A percentile compares a stretch with the other conserved stretches of the same genome.
These are phyloP conservation scores for Xyrauchen texanus DNA, from an alignment of 2,113 vertebrate species.

Conservation along the genomic window DNA sequence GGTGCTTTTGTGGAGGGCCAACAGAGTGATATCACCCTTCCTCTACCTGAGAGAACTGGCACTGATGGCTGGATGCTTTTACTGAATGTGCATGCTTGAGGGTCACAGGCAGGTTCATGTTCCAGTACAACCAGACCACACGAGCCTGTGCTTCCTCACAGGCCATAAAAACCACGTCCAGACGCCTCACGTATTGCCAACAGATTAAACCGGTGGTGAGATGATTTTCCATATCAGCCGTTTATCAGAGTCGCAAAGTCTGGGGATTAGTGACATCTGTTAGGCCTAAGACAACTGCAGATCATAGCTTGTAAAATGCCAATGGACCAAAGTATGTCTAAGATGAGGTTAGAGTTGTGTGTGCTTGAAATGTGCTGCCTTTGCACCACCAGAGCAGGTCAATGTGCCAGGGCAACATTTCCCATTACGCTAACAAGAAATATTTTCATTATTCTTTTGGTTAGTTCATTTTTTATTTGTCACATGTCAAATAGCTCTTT, in stretches of 20 bases:
- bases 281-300: slow-evolving; percentile 1
- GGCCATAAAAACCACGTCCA: slow-evolving; percentile 44
- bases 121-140: slow-evolving; percentile 22
- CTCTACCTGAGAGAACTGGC: slow-evolving; percentile 28
- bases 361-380: slow-evolving; percentile 23
- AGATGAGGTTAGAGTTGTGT: neutral
- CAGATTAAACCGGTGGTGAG: slow-evolving; percentile 11
- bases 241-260: neutral
- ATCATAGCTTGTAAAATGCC: neutral
- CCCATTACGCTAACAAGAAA: slow-evolving; percentile 59
- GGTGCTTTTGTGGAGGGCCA: neutral
- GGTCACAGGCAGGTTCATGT: slow-evolving; percentile 33
- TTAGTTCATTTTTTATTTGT: slow-evolving; percentile 59
- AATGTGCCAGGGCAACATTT: slow-evolving; percentile 40
- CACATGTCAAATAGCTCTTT: slow-evolving; percentile 56
- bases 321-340: neutral
- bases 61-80: slow-evolving; percentile 37
- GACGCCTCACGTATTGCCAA: slow-evolving; percentile 42
- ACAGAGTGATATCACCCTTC: slow-evolving; percentile 6
- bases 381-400: slow-evolving; percentile 46
- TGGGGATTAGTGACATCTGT: neutral
- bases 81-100: slow-evolving; percentile 27
- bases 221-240: neutral
- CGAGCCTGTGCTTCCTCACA: slow-evolving; percentile 6
- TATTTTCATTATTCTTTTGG: slow-evolving; percentile 60